A percentile compares a stretch with the other conserved stretches of the same genome.
phyloP scores from a whole-genome alignment of 1,140 invertebrate genomes.

The Cherax quadricarinatus region DNA sequence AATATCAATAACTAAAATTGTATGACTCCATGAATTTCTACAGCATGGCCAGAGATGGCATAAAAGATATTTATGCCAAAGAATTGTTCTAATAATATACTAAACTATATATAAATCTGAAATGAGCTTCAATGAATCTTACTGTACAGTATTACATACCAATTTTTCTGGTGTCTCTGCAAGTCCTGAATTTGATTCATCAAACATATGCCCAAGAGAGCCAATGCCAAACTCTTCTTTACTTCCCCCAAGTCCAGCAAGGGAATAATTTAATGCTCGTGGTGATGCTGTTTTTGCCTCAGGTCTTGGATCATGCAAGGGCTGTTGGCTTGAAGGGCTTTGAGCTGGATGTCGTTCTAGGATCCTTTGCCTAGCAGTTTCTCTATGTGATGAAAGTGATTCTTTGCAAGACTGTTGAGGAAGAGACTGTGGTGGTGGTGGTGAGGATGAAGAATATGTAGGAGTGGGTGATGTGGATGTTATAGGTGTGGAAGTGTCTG shows the following conservation, averaged over 20 bases:
- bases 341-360: background rate
- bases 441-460: background rate
- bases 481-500: slow-evolving; percentile 27
- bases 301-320: slow-evolving; percentile 26
- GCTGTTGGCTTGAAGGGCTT: slow-evolving; percentile 47
- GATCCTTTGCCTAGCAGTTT: slow-evolving; percentile 4
- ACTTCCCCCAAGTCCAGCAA: slow-evolving; percentile 52
- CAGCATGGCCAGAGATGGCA: no score
- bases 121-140: no score
- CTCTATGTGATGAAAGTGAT: slow-evolving; percentile 12
- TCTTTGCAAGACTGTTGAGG: slow-evolving; percentile 16
- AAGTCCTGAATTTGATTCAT: slow-evolving; percentile 48
- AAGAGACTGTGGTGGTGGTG: slow-evolving; percentile 18
- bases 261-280: slow-evolving; percentile 55
- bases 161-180: slow-evolving; percentile 61
- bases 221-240: slow-evolving; percentile 30
- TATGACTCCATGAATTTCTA: no score
- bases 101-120: no score
- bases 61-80: no score
- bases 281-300: slow-evolving; percentile 58
- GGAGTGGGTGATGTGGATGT: slow-evolving; percentile 10
- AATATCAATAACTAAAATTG: no score
- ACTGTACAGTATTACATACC: slow-evolving; percentile 11
- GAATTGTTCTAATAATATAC: no score
- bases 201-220: slow-evolving; percentile 43